Percentiles rank a stretch among this genome's conserved stretches.
Conservation (phyloP, 2,797 vertebrate genomes). For the Holocentrus rufus region DNA sequence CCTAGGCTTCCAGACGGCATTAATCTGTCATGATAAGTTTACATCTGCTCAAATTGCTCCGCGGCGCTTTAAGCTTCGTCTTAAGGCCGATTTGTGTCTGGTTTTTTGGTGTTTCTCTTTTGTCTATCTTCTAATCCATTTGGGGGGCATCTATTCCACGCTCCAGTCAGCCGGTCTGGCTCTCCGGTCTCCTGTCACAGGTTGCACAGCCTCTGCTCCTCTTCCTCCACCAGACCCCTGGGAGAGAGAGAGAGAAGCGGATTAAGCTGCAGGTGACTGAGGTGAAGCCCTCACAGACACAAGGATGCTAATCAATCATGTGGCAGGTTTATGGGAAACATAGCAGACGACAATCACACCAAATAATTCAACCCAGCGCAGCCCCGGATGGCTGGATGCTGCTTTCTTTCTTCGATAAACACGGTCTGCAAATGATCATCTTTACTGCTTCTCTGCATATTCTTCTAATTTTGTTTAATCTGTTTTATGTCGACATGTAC, state of each 20-base stretch:
- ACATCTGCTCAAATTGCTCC: constrained; percentile 65
- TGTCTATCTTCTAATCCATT: constrained; percentile 53
- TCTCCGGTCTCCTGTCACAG: constrained; percentile 59
- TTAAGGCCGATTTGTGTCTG: constrained; percentile 42
- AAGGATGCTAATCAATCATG: background rate
- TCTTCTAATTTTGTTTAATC: background rate
- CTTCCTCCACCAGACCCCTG: constrained; percentile 82
- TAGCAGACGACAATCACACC: too few species aligned
- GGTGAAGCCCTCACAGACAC: background rate
- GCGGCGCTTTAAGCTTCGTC: constrained; percentile 50
- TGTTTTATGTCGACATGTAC: background rate
- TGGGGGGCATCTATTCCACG: constrained; percentile 15
- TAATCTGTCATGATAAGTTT: constrained; percentile 77
- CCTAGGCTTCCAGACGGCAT: constrained; percentile 67
- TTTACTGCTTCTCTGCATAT: background rate
- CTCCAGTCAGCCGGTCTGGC: background rate
- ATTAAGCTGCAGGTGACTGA: constrained; percentile 1
- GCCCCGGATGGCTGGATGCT: background rate
- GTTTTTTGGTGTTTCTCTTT: constrained; percentile 45
- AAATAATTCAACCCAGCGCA: background rate
- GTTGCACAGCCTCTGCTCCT: constrained; percentile 75
- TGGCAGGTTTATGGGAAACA: background rate
- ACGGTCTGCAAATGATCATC: background rate
- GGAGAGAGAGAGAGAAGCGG: constrained; percentile 26
- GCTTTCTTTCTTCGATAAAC: background rate